phyloP scores from a whole-genome alignment of 2,797 vertebrate genomes.

The Jordanella pulchra region DNA sequence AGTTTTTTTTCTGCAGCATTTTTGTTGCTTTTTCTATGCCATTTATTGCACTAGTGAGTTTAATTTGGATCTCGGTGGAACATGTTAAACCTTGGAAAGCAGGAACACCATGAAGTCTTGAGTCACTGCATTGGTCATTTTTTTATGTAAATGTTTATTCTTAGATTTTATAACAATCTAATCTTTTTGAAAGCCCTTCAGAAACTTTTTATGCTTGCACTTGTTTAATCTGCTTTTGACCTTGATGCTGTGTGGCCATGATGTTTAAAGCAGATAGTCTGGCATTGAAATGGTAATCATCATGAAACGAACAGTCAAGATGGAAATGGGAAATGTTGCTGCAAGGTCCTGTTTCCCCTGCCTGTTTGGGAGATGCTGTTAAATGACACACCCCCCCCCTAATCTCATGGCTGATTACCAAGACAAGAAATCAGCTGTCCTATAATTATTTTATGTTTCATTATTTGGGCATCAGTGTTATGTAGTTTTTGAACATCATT shows the following conservation, averaged over 20 bases:
- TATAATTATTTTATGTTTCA: not conserved
- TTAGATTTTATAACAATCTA: not conserved
- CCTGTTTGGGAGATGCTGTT: slow-evolving; percentile 14
- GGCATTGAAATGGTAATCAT: slow-evolving; percentile 43
- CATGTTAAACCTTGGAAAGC: not conserved
- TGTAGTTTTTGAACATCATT: no score
- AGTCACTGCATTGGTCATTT: not conserved
- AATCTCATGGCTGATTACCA: slow-evolving; percentile 15
- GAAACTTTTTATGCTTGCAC: not conserved
- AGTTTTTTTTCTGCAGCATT: not conserved
- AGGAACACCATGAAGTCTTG: not conserved
- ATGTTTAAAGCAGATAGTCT: slow-evolving; percentile 39
- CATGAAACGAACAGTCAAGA: slow-evolving; percentile 19
- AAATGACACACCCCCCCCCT: no score
- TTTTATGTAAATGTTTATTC: not conserved
- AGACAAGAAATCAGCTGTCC: slow-evolving; percentile 27
- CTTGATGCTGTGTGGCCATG: slow-evolving; percentile 18
- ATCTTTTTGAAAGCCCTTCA: slow-evolving; percentile 2
- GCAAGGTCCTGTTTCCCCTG: slow-evolving; percentile 8
- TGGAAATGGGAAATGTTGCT: not conserved
- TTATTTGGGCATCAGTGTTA: not conserved
- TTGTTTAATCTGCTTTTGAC: slow-evolving; percentile 16
- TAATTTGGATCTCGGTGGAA: not conserved
- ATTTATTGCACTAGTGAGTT: no score
- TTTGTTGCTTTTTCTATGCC: not conserved